These are phyloP conservation scores for Delphinapterus leucas DNA, from an alignment of 2,113 vertebrate genomes.

Conservation along the genomic window DNA sequence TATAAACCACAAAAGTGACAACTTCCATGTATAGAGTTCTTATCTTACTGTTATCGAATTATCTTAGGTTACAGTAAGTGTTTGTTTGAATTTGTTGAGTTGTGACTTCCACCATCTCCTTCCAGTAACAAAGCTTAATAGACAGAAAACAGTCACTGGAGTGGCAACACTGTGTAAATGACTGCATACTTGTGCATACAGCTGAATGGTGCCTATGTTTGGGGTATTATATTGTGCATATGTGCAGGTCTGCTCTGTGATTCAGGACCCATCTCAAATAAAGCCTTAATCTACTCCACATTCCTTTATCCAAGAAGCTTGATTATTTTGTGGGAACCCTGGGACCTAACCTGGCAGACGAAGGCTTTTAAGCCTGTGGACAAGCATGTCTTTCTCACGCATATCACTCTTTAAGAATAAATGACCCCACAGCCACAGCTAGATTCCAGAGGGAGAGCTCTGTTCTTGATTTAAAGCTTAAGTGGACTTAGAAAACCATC, in stretches of 20 bases:
- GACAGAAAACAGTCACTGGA: neutral
- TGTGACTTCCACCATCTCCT: neutral
- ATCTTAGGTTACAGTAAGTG: neutral
- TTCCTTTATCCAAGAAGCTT: neutral
- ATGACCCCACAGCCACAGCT: neutral
- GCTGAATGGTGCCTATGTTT: neutral
- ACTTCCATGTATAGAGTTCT: neutral
- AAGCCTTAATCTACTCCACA: neutral
- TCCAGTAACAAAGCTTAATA: neutral
- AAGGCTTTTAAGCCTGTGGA: neutral
- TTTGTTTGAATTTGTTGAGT: neutral
- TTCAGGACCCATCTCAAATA: neutral
- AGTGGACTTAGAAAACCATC: conserved; percentile 50
- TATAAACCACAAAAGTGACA: neutral
- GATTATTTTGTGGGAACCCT: neutral
- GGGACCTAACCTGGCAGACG: neutral
- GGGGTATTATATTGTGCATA: neutral
- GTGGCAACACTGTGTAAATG: neutral
- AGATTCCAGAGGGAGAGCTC: neutral
- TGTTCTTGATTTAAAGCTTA: conserved; percentile 58
- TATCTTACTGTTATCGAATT: neutral
- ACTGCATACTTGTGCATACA: neutral
- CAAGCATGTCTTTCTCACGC: neutral
- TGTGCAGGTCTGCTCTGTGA: neutral
- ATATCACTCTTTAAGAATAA: neutral